phyloP scores from a whole-genome alignment of 53 echinoderm and acorn worm genomes.

The Holothuria scabra region DNA sequence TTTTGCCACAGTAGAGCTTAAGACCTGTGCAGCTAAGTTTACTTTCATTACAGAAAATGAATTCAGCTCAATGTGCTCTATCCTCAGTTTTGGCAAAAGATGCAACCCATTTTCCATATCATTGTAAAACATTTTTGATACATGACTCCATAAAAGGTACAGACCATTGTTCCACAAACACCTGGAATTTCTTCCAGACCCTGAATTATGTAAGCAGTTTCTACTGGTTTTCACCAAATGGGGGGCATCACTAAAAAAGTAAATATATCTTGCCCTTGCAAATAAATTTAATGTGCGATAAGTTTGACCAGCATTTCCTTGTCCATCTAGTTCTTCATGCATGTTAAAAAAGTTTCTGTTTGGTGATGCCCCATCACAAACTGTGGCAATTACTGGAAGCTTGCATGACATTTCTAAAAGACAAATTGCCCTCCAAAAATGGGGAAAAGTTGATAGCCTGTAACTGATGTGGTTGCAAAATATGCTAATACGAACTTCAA shows the following conservation, averaged over 20 bases:
- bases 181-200: background rate
- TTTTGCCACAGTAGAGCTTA: background rate
- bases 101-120: background rate
- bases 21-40: conserved; percentile 5
- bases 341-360: conserved; percentile 15
- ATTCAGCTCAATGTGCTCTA: background rate
- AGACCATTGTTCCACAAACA: conserved; percentile 3
- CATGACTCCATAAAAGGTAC: conserved; percentile 1
- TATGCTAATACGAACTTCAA: background rate
- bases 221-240: background rate
- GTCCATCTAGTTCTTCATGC: background rate
- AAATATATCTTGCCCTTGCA: too few species aligned
- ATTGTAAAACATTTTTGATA: background rate
- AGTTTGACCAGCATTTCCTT: too few species aligned
- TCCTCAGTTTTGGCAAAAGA: background rate
- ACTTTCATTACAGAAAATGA: background rate
- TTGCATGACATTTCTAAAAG: conserved; percentile 12
- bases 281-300: too few species aligned
- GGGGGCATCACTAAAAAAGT: too few species aligned
- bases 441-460: conserved; percentile 8
- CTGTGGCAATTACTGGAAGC: background rate
- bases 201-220: background rate
- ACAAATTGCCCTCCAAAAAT: background rate
- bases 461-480: conserved; percentile 36
- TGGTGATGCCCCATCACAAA: conserved; percentile 2